Evolutionary conservation across 1,140 invertebrate species (phyloP), one percentile per base, ranked within the genome.

Genomic region (Nymphalis io): DNA sequence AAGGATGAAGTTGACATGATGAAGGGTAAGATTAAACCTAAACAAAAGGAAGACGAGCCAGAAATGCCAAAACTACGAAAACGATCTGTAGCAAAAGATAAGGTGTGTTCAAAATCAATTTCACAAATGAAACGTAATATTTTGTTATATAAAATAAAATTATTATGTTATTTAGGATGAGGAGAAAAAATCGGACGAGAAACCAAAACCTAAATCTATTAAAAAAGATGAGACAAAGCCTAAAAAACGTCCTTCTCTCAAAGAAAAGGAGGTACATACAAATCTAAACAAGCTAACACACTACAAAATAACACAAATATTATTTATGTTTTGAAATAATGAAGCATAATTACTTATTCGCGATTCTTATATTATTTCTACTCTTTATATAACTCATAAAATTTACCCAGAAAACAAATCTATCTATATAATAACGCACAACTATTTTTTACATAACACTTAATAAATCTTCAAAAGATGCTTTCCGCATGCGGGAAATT

Each of bases 1-100:
- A 71, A 89, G 89, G 89, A 90, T 70, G 88, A 91, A 13, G 76
- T 79, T 73, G 86, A 89, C 63, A 82, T 85, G 48, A 88, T 88
- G 84, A 88, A 81, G 65, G 89, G 89, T 66, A 91, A 91, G 85
- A 90, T 91, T 51, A 91, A 90, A 71, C 87, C 89, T 23, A 90
- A 91, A 80, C 76, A 78, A 60, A 85, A 83, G 63, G 88, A 91
- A 80, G 76, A 82, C 12, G 89, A 89, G 74, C 85, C 86, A 10
- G 86, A 88, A 82, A 76, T 75, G 62, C 86, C 89, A 57, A 78
- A 80, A 57, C 78, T 91, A 42, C 80, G 87, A 58, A 91, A 90
- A 80, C 82, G 84, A 59, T 70, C 88, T 66, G 75, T 91, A 60
- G 46, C 78, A 57, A 91, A 91, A 76, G 89, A 89, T 16, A 91